Percentiles rank a stretch among this genome's conserved stretches.
phyloP scores from a whole-genome alignment of 2,888 invertebrate genomes.

The Trissolcus brochymenae region DNA sequence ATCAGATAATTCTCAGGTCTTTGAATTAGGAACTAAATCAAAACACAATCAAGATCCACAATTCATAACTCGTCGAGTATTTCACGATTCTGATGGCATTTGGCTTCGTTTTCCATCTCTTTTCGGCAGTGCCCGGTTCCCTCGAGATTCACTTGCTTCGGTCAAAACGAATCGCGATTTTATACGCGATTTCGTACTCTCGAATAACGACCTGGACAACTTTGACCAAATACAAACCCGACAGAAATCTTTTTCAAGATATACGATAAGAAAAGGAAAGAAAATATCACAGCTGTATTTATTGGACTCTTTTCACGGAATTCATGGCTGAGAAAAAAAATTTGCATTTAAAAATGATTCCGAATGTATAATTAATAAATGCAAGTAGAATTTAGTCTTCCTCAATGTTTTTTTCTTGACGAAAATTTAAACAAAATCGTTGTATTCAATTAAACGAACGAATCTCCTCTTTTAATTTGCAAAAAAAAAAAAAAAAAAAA shows the following conservation, averaged over 20 bases:
- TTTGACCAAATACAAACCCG: neutral
- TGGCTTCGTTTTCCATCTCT: slow-evolving; percentile 30
- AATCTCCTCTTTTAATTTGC: too few relatives aligned
- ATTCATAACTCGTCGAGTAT: slow-evolving; percentile 44
- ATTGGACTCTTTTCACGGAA: too few relatives aligned
- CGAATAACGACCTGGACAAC: neutral
- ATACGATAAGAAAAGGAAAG: too few relatives aligned
- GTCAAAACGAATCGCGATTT: neutral
- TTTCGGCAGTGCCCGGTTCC: slow-evolving; percentile 20
- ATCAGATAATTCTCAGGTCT: slow-evolving; percentile 43
- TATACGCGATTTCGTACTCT: neutral
- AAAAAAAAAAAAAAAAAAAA: too few relatives aligned
- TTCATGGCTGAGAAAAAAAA: too few relatives aligned
- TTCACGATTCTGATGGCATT: slow-evolving; percentile 44
- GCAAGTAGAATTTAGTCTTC: too few relatives aligned
- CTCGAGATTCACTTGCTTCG: neutral
- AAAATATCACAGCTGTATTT: slow-evolving; percentile 3
- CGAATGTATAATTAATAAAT: too few relatives aligned
- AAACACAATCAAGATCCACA: slow-evolving; percentile 53
- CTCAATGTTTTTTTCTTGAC: neutral
- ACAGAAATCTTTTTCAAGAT: too few relatives aligned
- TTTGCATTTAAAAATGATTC: too few relatives aligned
- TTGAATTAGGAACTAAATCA: slow-evolving; percentile 56
- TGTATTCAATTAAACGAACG: too few relatives aligned
- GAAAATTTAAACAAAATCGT: too few relatives aligned